Evolutionary conservation across 2,113 vertebrate genomes (phyloP).

Genomic region (Carlito syrichta): DNA sequence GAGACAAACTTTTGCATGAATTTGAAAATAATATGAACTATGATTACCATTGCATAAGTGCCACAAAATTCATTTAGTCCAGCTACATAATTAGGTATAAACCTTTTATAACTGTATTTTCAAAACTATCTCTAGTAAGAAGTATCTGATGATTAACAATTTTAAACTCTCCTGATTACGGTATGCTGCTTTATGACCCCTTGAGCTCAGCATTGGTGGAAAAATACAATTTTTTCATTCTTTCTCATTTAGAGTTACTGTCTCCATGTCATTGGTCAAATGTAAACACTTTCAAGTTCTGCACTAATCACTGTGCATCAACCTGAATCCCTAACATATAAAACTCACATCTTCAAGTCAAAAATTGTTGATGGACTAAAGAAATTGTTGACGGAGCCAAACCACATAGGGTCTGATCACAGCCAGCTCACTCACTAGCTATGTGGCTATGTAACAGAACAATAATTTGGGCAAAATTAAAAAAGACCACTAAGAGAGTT

Average conservation of each 20-base stretch:
- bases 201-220: background rate
- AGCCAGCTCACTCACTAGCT: background rate
- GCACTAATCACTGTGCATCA: background rate
- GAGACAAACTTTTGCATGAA: background rate
- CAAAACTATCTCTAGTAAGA: constrained; percentile 2
- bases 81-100: constrained; percentile 33
- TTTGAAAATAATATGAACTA: constrained; percentile 43
- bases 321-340: background rate
- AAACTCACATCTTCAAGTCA: background rate
- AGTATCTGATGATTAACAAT: constrained; percentile 29
- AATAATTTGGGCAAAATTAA: constrained; percentile 40
- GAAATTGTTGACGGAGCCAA: background rate
- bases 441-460: background rate
- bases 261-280: background rate
- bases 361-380: background rate
- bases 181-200: background rate
- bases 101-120: constrained; percentile 42
- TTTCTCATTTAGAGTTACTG: background rate
- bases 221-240: background rate
- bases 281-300: background rate
- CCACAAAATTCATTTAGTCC: background rate
- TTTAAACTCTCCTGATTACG: constrained; percentile 39
- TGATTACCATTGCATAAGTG: background rate
- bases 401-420: background rate
- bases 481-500: background rate